phyloP scores from a whole-genome alignment of 1,140 invertebrate genomes.

The Hyposmocoma kahamanoa region DNA sequence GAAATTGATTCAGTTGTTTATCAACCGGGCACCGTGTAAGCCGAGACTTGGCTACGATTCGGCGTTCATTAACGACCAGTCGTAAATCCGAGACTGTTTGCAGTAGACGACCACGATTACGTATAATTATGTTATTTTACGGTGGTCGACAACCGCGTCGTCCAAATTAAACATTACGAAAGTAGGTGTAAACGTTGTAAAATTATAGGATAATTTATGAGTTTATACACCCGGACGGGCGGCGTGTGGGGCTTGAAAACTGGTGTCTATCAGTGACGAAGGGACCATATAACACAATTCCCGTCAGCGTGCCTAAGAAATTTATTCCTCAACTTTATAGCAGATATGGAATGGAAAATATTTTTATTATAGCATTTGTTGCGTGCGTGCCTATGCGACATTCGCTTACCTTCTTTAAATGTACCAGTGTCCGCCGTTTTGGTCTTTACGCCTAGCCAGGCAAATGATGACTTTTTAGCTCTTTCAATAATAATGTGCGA shows the following conservation, averaged over 20 bases:
- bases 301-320: no score
- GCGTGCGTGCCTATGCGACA: no score
- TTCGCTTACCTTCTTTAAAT: no score
- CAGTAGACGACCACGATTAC: constrained; percentile 49
- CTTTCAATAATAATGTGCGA: no score
- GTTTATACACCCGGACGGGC: constrained; percentile 22
- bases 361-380: no score
- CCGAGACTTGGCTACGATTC: background rate
- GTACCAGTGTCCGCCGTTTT: no score
- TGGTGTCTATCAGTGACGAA: no score
- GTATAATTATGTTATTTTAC: constrained; percentile 58
- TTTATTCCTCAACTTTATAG: no score
- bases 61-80: constrained; percentile 22
- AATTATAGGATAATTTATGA: constrained; percentile 31
- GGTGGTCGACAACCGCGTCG: constrained; percentile 39
- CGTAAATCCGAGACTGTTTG: constrained; percentile 53
- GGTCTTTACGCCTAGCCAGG: no score
- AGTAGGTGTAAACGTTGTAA: constrained; percentile 23
- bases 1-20: background rate
- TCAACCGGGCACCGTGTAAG: background rate
- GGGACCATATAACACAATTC: no score
- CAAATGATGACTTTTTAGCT: no score
- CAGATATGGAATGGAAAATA: no score
- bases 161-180: constrained; percentile 33
- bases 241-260: background rate